Percentiles rank a stretch among this genome's conserved stretches.
Evolutionary conservation across 2,113 vertebrate species (phyloP).

Genomic region (Nothocercus nigrocapillus): DNA sequence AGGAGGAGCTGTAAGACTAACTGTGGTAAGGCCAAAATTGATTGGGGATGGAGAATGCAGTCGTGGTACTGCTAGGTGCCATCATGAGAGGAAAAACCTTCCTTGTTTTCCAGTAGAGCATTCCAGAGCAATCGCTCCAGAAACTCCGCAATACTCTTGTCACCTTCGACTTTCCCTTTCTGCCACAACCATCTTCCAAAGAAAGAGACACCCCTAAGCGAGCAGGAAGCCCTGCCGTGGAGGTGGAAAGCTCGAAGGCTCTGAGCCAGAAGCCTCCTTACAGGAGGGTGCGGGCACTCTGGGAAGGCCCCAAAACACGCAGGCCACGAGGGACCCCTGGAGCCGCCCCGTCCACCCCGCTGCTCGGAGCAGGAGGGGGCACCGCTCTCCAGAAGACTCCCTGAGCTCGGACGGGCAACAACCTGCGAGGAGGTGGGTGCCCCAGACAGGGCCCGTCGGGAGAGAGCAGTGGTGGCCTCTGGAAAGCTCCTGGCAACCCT

Average conservation of each 20-base stretch:
- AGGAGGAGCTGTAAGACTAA: slow-evolving; percentile 59
- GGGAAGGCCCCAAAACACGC: neutral
- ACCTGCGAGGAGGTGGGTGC: neutral
- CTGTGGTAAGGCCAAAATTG: slow-evolving; percentile 21
- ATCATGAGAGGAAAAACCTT: slow-evolving; percentile 1
- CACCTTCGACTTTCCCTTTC: neutral
- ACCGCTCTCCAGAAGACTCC: neutral
- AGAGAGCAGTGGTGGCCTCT: neutral
- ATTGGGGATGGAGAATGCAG: slow-evolving; percentile 20
- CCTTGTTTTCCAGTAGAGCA: neutral
- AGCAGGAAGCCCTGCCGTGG: neutral
- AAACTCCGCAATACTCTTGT: neutral
- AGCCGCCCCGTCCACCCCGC: neutral
- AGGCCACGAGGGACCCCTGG: neutral
- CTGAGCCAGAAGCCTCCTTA: neutral
- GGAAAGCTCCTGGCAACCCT: neutral
- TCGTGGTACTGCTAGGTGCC: neutral
- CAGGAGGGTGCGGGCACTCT: neutral
- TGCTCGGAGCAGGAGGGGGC: neutral
- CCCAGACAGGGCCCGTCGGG: neutral
- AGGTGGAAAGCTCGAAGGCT: neutral
- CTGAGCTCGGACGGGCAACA: fast-evolving
- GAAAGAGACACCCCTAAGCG: neutral
- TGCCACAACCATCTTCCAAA: neutral
- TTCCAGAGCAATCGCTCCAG: neutral